phyloP scores from a whole-genome alignment of 2,113 vertebrate genomes.

The Chloebia gouldiae region DNA sequence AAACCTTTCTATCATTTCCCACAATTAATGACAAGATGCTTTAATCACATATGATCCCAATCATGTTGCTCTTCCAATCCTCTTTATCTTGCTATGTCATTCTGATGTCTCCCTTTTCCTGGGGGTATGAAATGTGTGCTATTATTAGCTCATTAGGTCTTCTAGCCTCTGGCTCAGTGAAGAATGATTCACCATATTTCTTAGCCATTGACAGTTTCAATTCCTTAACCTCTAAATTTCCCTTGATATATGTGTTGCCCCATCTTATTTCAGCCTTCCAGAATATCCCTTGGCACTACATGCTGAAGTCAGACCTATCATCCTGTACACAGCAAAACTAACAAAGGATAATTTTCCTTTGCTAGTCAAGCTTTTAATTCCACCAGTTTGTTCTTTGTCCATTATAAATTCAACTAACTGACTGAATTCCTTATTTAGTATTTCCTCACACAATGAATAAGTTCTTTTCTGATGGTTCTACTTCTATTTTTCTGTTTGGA shows the following conservation, averaged over 20 bases:
- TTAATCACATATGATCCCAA: background rate
- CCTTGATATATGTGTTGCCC: background rate
- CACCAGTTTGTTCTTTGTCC: background rate
- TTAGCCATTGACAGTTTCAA: constrained; percentile 40
- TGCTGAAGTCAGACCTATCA: constrained; percentile 6
- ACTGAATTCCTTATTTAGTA: background rate
- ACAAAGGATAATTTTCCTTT: background rate
- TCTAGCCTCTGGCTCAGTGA: constrained; percentile 37
- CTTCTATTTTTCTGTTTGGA: background rate
- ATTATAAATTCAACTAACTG: background rate
- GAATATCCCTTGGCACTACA: background rate
- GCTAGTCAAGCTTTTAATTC: background rate
- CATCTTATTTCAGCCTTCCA: constrained; percentile 10
- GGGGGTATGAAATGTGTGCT: background rate
- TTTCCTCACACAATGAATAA: background rate
- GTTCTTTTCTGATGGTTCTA: background rate
- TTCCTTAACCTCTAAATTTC: constrained; percentile 60
- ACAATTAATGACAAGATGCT: background rate
- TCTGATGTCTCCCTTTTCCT: background rate
- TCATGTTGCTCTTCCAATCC: background rate
- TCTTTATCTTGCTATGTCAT: constrained; percentile 17
- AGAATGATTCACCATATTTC: constrained; percentile 51
- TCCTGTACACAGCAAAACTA: background rate
- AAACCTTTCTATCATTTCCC: background rate
- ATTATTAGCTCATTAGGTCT: constrained; percentile 54